Conservation (phyloP, 2,888 invertebrate genomes). For the Coelinius sp. region DNA sequence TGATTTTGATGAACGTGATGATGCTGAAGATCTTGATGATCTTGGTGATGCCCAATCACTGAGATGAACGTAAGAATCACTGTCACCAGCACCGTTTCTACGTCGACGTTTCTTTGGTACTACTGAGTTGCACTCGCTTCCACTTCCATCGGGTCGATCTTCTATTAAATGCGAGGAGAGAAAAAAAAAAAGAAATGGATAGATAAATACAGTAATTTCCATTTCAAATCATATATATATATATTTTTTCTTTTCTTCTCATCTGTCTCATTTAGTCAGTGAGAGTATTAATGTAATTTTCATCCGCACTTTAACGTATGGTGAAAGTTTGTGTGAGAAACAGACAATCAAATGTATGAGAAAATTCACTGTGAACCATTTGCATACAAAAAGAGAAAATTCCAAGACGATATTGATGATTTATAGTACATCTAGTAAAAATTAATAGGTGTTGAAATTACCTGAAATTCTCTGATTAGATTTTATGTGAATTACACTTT, state of each 20-base stretch:
- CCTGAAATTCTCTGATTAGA: conserved; percentile 61
- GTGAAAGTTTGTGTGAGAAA: conserved; percentile 10
- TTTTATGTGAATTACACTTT: conserved; percentile 79
- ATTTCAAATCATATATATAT: background rate
- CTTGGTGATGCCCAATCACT: conserved; percentile 70
- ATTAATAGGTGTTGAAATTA: conserved; percentile 42
- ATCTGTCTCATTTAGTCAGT: background rate
- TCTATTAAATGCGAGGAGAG: no score
- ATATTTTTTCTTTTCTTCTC: background rate
- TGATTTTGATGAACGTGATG: conserved; percentile 63
- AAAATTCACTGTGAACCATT: background rate
- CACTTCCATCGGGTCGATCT: conserved; percentile 66
- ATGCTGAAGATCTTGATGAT: conserved; percentile 59
- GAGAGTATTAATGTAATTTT: background rate
- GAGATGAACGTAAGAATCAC: conserved; percentile 63
- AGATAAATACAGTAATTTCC: conserved; percentile 20
- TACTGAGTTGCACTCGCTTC: conserved; percentile 70
- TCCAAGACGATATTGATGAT: background rate
- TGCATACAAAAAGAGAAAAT: background rate
- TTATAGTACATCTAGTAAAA: background rate
- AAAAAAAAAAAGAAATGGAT: background rate
- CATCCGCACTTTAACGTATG: background rate
- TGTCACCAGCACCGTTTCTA: conserved; percentile 62
- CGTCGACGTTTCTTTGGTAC: conserved; percentile 70
- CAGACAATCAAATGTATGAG: background rate